Conservation (phyloP, 2,797 vertebrate species). For the Hyperoplus lanceolatus region DNA sequence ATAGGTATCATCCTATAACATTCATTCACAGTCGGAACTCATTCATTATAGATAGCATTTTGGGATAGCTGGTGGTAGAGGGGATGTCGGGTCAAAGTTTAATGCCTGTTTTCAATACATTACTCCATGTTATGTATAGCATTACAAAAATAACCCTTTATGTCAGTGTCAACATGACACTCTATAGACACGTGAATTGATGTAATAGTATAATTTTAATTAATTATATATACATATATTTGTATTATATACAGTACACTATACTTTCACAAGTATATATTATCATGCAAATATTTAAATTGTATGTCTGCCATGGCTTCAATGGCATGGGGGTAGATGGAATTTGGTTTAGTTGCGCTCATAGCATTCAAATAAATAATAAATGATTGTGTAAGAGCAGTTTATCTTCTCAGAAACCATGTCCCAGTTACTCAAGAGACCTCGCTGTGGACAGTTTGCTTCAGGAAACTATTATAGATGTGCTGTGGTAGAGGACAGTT, state of each 20-base stretch:
- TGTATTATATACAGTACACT: too few relatives aligned
- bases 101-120: conserved; percentile 12
- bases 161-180: background rate
- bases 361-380: background rate
- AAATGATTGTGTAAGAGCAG: background rate
- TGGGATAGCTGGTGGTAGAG: conserved; percentile 1
- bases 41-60: conserved; percentile 40
- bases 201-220: too few relatives aligned
- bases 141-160: conserved; percentile 5
- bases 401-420: conserved; percentile 2
- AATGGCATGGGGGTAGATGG: background rate
- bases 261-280: too few relatives aligned
- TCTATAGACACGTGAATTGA: too few relatives aligned
- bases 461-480: background rate
- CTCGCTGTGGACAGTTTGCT: background rate
- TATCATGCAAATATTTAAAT: background rate
- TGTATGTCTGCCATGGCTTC: background rate
- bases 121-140: conserved; percentile 39
- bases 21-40: conserved; percentile 19
- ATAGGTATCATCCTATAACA: conserved; percentile 30
- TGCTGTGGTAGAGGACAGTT: background rate
- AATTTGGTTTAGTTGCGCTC: background rate
- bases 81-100: background rate
- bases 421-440: background rate
- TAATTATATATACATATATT: too few relatives aligned